Evolutionary conservation across 2,888 invertebrate species (phyloP).

Genomic region (Thelaira solivaga): DNA sequence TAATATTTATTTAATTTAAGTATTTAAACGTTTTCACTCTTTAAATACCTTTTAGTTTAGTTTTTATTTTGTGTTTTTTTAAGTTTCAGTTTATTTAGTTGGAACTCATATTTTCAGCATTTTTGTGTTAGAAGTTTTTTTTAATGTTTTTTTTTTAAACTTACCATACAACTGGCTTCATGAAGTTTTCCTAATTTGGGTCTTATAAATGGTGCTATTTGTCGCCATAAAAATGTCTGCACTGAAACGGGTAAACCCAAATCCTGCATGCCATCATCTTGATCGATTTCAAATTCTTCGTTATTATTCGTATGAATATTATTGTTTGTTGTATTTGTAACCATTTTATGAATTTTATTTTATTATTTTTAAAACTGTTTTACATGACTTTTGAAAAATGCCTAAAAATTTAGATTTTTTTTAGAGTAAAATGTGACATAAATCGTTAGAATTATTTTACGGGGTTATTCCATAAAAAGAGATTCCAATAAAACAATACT

Average conservation of each 20-base stretch:
- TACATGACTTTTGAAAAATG: background rate
- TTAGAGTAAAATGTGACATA: too few species aligned
- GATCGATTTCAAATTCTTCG: conserved; percentile 75
- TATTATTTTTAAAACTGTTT: background rate
- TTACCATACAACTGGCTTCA: conserved; percentile 98
- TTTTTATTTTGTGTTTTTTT: conserved; percentile 29
- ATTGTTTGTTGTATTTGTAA: conserved; percentile 68
- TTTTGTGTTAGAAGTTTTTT: conserved; percentile 22
- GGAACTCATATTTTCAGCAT: conserved; percentile 54
- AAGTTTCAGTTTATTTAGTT: conserved; percentile 21
- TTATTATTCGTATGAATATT: conserved; percentile 70
- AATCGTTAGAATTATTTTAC: too few species aligned
- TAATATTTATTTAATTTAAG: conserved; percentile 27
- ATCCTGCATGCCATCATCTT: conserved; percentile 83
- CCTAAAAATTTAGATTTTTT: conserved; percentile 1
- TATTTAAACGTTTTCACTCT: conserved; percentile 34
- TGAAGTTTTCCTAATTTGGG: conserved; percentile 97
- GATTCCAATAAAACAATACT: too few species aligned
- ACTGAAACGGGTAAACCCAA: conserved; percentile 94
- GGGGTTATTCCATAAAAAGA: too few species aligned
- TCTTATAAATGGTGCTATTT: conserved; percentile 97
- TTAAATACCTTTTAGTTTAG: conserved; percentile 32
- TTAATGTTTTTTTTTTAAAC: conserved; percentile 71
- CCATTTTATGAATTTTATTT: conserved; percentile 63
- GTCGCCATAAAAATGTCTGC: conserved; percentile 98